Evolutionary conservation across 1,140 invertebrate species (phyloP).

Genomic region (Linepithema humile): DNA sequence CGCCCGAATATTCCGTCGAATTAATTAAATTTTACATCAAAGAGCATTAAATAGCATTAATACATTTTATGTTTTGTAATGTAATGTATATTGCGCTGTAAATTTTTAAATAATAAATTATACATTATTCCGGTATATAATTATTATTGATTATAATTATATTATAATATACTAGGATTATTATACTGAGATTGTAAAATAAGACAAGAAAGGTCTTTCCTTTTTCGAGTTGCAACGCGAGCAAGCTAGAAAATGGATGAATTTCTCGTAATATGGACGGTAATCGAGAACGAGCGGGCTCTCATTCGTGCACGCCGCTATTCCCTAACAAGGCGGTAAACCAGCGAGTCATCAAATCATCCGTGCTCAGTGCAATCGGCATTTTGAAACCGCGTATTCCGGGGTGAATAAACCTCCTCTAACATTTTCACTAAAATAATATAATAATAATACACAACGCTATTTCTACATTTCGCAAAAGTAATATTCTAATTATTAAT

Average conservation of each 20-base stretch:
- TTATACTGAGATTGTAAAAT: not conserved
- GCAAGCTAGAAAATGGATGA: not conserved
- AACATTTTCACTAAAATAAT: slow-evolving; percentile 11
- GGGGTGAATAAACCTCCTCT: not conserved
- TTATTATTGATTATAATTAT: too few relatives aligned
- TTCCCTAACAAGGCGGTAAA: slow-evolving; percentile 54
- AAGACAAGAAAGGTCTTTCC: not conserved
- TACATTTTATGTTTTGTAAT: too few relatives aligned
- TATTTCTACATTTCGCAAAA: not conserved
- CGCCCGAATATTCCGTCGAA: not conserved
- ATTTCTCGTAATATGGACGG: slow-evolving; percentile 11
- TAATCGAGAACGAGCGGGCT: slow-evolving; percentile 5
- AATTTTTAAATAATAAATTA: too few relatives aligned
- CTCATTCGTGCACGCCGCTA: not conserved
- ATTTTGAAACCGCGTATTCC: slow-evolving; percentile 48
- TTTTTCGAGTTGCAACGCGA: not conserved
- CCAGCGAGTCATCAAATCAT: slow-evolving; percentile 54
- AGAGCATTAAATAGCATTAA: not conserved
- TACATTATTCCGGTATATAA: too few relatives aligned
- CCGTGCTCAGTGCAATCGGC: slow-evolving; percentile 38
- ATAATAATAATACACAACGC: not conserved
- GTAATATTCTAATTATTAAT: slow-evolving; percentile 16
- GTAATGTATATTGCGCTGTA: too few relatives aligned
- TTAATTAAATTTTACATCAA: not conserved
- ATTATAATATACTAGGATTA: too few relatives aligned